Evolutionary conservation across 2,113 vertebrate species (phyloP).

Genomic region (Lepus europaeus): DNA sequence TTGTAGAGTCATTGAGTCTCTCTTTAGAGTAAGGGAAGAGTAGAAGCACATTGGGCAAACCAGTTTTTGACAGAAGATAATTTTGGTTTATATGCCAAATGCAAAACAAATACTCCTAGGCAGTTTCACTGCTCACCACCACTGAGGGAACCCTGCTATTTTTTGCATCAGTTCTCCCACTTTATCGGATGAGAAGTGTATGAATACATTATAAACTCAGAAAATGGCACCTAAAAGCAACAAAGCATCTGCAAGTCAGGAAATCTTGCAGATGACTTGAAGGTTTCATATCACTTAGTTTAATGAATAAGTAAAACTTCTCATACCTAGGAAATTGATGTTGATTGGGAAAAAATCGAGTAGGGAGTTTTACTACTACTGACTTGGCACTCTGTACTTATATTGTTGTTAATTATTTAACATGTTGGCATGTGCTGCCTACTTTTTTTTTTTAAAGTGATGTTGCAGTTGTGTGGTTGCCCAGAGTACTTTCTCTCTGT

Average conservation of each 20-base stretch:
- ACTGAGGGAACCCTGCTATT: not conserved
- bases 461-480: not conserved
- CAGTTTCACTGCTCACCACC: not conserved
- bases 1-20: slow-evolving; percentile 12
- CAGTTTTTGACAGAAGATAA: slow-evolving; percentile 21
- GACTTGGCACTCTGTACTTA: not conserved
- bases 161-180: not conserved
- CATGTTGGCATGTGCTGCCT: not conserved
- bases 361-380: slow-evolving; percentile 49
- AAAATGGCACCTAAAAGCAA: slow-evolving; percentile 49
- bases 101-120: not conserved
- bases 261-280: slow-evolving; percentile 46
- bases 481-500: not conserved
- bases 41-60: not conserved
- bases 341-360: not conserved
- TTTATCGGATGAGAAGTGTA: slow-evolving; percentile 53
- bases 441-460: not conserved
- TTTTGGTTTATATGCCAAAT: slow-evolving; percentile 9
- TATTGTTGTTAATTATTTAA: not conserved
- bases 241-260: slow-evolving; percentile 37
- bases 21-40: not conserved
- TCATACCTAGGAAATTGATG: slow-evolving; percentile 30
- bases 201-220: slow-evolving; percentile 63
- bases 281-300: slow-evolving; percentile 23
- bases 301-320: slow-evolving; percentile 52